Conservation (phyloP, 2,888 invertebrate genomes). For the Caradrina clavipalpis region DNA sequence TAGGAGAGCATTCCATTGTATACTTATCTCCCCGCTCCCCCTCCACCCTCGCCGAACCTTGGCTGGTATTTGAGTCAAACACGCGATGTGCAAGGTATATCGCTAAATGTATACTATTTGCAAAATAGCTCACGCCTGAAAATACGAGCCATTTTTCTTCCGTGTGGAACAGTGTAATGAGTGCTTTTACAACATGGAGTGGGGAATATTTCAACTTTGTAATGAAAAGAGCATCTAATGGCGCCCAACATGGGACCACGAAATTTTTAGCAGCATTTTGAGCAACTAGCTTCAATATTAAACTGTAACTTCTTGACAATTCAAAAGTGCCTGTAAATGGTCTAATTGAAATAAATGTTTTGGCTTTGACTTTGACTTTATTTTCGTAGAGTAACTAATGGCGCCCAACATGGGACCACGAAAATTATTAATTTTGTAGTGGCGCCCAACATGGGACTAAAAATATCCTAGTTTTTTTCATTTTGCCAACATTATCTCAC, state of each 20-base stretch:
- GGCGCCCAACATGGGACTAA: slow-evolving; percentile 2
- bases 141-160: slow-evolving; percentile 4
- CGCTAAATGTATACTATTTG: slow-evolving; percentile 39
- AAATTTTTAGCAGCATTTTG: too few species aligned
- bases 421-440: neutral
- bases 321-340: too few species aligned
- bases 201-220: neutral
- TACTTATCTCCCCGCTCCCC: slow-evolving; percentile 42
- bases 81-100: slow-evolving; percentile 53
- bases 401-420: neutral
- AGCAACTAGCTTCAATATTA: too few species aligned
- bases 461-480: neutral
- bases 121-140: slow-evolving; percentile 25
- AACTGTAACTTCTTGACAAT: too few species aligned
- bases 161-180: neutral
- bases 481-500: slow-evolving; percentile 63
- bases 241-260: neutral
- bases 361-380: too few species aligned
- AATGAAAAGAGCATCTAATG: neutral
- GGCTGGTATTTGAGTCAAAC: slow-evolving; percentile 46
- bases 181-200: neutral
- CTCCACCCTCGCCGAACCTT: slow-evolving; percentile 31
- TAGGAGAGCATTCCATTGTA: slow-evolving; percentile 47
- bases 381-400: neutral
- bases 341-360: too few species aligned